Base-by-base conservation (phyloP, 2,797 vertebrate species). In the Gymnoscopelus microlampas region DNA sequence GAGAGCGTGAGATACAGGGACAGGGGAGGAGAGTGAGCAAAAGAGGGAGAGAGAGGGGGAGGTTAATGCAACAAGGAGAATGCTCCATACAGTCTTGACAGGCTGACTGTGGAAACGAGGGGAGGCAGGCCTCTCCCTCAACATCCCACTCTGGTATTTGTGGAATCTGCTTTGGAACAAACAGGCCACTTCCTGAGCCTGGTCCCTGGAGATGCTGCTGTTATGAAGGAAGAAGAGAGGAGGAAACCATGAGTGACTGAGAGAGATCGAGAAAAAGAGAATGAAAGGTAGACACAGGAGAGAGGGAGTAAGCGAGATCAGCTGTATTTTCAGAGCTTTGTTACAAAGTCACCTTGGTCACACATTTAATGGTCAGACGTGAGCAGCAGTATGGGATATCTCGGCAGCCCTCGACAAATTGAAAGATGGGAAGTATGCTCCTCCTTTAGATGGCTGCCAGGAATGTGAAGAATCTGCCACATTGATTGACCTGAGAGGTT, bases 121-220 rank as follows among this genome's bases (percentile, higher is more conserved):
- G 86, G 82, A 89, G 85, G 63, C 60, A 70, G 64, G 79, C 85
- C 86, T 89, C 84, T 87, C 87, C 83, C 89, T 87, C 84, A 79
- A 87, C 78, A 82, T 88, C 91, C 77, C 83, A 82, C 87, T 91
- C 79, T 93, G 92, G 93, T 93, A 95, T 95, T 93, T 93, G 85
- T 88, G 92, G 94, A 95, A 95, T 94, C 88, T 89, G 86, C 87
- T 90, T 87, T 90, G 89, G 92, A 93, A 93, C 92, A 92, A 94
- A 94, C 91, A 93, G 88, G 84, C 87, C 89, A 89, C 90, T 94
- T 94, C 93, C 93, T 90, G 91, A 87, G 84, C 70, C 76, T 66
- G 64, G 86, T 85, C 90, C 87, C 83, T 69, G 26, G 84, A 87
- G 87, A 82, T 77, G 77, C 58, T 77, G 77, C 58, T 83, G 76